A percentile compares a stretch with the other conserved stretches of the same genome.
Conservation (phyloP, 2,888 invertebrate genomes). For the Pseudococcus longispinus region DNA sequence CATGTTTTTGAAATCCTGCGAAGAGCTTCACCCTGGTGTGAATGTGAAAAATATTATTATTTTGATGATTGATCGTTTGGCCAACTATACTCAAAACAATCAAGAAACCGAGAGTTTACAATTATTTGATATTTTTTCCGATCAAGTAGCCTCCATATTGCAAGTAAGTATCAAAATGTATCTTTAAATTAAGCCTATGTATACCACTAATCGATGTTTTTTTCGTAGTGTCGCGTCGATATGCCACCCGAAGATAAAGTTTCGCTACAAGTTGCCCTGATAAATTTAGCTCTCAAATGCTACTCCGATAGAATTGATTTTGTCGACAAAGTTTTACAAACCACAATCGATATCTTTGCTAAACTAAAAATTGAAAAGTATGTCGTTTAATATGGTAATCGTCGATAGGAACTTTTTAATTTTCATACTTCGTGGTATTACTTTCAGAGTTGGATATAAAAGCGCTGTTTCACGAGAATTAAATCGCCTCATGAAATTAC, state of each 20-base stretch:
- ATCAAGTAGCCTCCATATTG: slow-evolving; percentile 94
- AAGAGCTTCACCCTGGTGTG: slow-evolving; percentile 92
- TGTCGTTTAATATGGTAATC: slow-evolving; percentile 59
- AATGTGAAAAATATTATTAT: slow-evolving; percentile 99
- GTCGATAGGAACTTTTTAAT: not conserved
- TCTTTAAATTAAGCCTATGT: not conserved
- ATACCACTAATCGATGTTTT: slow-evolving; percentile 52
- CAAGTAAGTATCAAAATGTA: slow-evolving; percentile 68
- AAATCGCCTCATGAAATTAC: slow-evolving; percentile 89
- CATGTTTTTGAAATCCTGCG: slow-evolving; percentile 95
- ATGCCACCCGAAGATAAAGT: slow-evolving; percentile 97
- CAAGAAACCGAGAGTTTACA: slow-evolving; percentile 80
- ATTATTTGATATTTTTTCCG: slow-evolving; percentile 97
- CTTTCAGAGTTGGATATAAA: slow-evolving; percentile 74
- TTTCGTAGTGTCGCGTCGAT: slow-evolving; percentile 81
- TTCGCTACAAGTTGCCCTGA: slow-evolving; percentile 90
- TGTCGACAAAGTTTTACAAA: slow-evolving; percentile 91
- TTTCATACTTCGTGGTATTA: not conserved
- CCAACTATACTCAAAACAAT: slow-evolving; percentile 81
- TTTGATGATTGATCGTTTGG: slow-evolving; percentile 89
- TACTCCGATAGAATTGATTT: slow-evolving; percentile 94
- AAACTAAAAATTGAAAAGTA: slow-evolving; percentile 83
- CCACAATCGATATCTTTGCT: slow-evolving; percentile 88
- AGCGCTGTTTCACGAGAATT: slow-evolving; percentile 91
- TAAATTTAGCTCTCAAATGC: slow-evolving; percentile 94